phyloP scores from a whole-genome alignment of 2,888 invertebrate genomes.

The Tineola bisselliella region DNA sequence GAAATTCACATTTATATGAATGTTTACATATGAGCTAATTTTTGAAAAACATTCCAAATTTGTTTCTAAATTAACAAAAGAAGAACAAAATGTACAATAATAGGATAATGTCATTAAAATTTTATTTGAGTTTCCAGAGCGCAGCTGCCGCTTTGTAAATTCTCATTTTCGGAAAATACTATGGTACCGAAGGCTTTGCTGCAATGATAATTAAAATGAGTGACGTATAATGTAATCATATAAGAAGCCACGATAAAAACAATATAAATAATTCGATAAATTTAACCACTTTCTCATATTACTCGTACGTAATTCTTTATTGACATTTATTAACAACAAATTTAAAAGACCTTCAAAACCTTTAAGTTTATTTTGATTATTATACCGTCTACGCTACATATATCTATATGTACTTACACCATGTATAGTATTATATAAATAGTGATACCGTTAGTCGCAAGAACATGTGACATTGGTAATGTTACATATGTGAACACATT shows the following conservation, averaged over 20 bases:
- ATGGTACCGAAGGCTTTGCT: not conserved
- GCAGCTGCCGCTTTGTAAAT: slow-evolving; percentile 8
- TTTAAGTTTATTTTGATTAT: no score
- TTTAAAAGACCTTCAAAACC: no score
- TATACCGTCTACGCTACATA: no score
- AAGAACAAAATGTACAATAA: not conserved
- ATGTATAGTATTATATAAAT: no score
- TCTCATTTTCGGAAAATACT: slow-evolving; percentile 7
- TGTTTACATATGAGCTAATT: no score
- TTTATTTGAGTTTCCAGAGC: not conserved
- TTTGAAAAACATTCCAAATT: not conserved
- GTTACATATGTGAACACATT: not conserved
- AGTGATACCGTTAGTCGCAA: no score
- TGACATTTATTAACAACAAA: no score
- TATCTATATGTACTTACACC: no score
- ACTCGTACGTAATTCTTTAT: not conserved
- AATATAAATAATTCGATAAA: not conserved
- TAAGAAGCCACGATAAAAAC: not conserved
- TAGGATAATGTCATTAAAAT: slow-evolving; percentile 7
- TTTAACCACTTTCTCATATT: not conserved
- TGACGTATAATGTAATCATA: not conserved
- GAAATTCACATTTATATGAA: no score
- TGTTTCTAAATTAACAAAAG: not conserved
- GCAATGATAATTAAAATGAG: not conserved
- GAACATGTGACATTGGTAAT: not conserved